Evolutionary conservation across 2,113 vertebrate species (phyloP), one percentile per base, ranked within the genome.

Genomic region (Hyperopisus bebe): DNA sequence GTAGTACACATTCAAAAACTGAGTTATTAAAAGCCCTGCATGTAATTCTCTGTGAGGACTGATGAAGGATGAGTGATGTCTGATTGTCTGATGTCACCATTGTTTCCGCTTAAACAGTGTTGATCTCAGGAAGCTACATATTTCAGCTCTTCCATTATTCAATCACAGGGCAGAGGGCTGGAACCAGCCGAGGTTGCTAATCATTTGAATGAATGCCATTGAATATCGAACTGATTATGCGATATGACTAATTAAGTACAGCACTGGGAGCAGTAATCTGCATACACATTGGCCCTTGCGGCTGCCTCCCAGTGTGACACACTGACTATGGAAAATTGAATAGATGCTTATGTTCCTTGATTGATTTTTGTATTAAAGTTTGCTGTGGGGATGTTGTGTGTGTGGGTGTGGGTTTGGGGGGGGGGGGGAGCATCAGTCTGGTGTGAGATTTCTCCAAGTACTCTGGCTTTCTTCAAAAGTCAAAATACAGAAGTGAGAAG

Each of bases 321-420:
- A 15, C 35, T 5, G 1, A 19, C 74, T 19, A 77, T 39, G 27
- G 5, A 39, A 42, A 77, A 77, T 17, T 42, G 5, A 35, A 39
- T 42, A 7, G 31, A 39, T 19, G 35, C 74, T 39, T 77, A 42
- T 77, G 35, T 39, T 77, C 27, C 17, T 77, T 77, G 74, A 77
- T 35, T 77, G 74, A 77, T 77, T 77, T 77, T 77, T 77, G 15
- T 77, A 77, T 77, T 42, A 77, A 77, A 77, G 74, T 77, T 42
- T 77, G 74, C 74, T 39, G 31, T 77, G 74, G 74, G 74, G 74
- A 19, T 70, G 62, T 11, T 70, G 9, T 27, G 62, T 27, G 58
- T 66, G 58, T 62, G 58, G 8, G 62, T 27, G n/a, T 70, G n/a
- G 24, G 55, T 66, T 31, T n/a, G 24, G 55, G 55, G 48, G n/a